phyloP scores from a whole-genome alignment of 1,140 invertebrate genomes.

The Propsilocerus akamusi region DNA sequence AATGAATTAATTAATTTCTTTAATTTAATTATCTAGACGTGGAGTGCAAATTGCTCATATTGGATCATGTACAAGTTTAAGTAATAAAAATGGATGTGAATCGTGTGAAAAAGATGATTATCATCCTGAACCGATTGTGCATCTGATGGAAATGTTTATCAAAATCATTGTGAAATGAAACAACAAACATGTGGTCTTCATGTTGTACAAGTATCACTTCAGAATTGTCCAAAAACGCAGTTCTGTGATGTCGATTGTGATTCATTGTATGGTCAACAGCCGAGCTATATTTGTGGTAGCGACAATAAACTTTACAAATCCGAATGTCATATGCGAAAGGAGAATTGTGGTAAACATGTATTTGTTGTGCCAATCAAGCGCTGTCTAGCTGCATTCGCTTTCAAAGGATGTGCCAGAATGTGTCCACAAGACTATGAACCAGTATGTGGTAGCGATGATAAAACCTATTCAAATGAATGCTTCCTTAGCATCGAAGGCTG shows the following conservation, averaged over 20 bases:
- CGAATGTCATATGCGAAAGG: constrained; percentile 80
- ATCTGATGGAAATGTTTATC: constrained; percentile 80
- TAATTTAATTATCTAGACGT: constrained; percentile 31
- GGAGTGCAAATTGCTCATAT: constrained; percentile 70
- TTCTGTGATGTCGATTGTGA: constrained; percentile 56
- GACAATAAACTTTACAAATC: constrained; percentile 74
- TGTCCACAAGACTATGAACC: constrained; percentile 73
- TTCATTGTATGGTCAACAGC: constrained; percentile 34
- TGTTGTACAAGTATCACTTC: constrained; percentile 56
- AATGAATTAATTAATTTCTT: constrained; percentile 9
- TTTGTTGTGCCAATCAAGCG: constrained; percentile 72
- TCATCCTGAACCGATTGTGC: constrained; percentile 63
- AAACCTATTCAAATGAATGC: constrained; percentile 83
- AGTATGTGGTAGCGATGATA: constrained; percentile 73
- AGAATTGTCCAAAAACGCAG: constrained; percentile 65
- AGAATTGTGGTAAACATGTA: constrained; percentile 81
- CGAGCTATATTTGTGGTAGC: constrained; percentile 74
- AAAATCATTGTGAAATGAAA: constrained; percentile 73
- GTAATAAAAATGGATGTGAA: constrained; percentile 40
- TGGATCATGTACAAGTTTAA: constrained; percentile 62
- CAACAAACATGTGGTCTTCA: constrained; percentile 65
- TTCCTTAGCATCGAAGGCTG: constrained; percentile 83
- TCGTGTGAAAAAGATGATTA: constrained; percentile 48
- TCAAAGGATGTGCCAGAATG: constrained; percentile 66
- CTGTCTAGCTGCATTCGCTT: constrained; percentile 63